phyloP scores from a whole-genome alignment of 2,888 invertebrate genomes.

The Cephus spinipes region DNA sequence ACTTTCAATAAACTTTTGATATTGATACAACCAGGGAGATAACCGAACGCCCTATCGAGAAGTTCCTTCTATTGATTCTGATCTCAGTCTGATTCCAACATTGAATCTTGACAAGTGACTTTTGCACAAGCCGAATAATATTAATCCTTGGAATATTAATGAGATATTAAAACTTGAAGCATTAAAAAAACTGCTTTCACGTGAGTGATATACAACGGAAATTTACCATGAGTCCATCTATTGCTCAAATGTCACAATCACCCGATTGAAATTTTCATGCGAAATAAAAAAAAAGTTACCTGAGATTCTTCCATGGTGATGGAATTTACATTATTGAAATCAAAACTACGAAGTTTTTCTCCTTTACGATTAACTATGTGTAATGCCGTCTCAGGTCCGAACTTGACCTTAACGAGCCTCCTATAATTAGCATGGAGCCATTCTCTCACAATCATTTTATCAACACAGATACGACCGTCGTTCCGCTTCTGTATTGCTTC shows the following conservation, averaged over 20 bases:
- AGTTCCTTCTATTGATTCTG: neutral
- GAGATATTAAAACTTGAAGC: neutral
- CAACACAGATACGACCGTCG: slow-evolving; percentile 77
- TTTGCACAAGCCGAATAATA: neutral
- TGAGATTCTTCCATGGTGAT: slow-evolving; percentile 92
- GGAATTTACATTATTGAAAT: slow-evolving; percentile 80
- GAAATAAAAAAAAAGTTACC: slow-evolving; percentile 65
- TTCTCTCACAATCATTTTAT: slow-evolving; percentile 93
- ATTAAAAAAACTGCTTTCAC: neutral
- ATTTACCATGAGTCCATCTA: neutral
- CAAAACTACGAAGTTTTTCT: slow-evolving; percentile 87
- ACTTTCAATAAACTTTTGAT: neutral
- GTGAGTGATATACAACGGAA: neutral
- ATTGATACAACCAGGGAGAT: neutral
- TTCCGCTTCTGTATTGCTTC: slow-evolving; percentile 75
- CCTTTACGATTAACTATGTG: slow-evolving; percentile 92
- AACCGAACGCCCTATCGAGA: neutral
- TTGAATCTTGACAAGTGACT: neutral
- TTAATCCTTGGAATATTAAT: neutral
- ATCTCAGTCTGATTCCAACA: neutral
- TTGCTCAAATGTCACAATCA: neutral
- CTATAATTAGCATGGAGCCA: slow-evolving; percentile 95
- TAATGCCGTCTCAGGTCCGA: slow-evolving; percentile 89
- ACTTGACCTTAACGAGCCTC: slow-evolving; percentile 87
- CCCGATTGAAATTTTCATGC: neutral